Base-by-base conservation (phyloP, 2,888 invertebrate genomes). In the Aleiodes alternator region DNA sequence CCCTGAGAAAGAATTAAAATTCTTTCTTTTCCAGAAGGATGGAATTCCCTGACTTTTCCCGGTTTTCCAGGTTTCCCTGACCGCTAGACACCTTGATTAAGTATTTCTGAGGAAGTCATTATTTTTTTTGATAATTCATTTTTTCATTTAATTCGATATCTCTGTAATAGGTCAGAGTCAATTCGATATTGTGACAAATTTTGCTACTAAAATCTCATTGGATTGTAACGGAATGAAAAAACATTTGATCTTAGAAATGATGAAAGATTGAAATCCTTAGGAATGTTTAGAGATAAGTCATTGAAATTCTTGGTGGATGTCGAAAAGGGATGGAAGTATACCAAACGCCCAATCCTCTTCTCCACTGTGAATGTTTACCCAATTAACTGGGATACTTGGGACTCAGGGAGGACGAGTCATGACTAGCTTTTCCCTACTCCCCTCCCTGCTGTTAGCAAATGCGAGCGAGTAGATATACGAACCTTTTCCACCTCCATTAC, bases 331-430 rank as follows among this genome's bases (percentile, higher is more conserved):
- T 7, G 29, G 51, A 31, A 23, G 68, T 50, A 50, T 68, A 64
- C 23, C 43, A 14, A 43, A 64, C 8, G 38, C 64, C 64, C 16
- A 48, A n/a, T 16, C 55, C 55, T 16, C 51, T 14, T n/a, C 14
- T 12, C 11, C 51, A 23, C n/a, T 34, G 51, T 68, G 53, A 68
- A 68, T 68, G 68, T 68, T 68, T 68, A 68, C 68, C 68, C 68
- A 68, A 68, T 68, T 68, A 68, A 68, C 68, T 51, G 68, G 23
- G 68, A 68, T 68, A 31, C 68, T 68, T 31, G 29, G 51, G 31
- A 68, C 68, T 23, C 43, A n/a, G 38, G 64, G 43, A 43, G 50
- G 50, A 64, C 64, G 64, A 48, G 64, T 29, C 56, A 23, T 8
- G 16, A 14, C 51, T 68, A 68, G 50, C n/a, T 29, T 64, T 43